Evolutionary conservation across 1,140 invertebrate species (phyloP).

Genomic region (Brachionus calyciflorus): DNA sequence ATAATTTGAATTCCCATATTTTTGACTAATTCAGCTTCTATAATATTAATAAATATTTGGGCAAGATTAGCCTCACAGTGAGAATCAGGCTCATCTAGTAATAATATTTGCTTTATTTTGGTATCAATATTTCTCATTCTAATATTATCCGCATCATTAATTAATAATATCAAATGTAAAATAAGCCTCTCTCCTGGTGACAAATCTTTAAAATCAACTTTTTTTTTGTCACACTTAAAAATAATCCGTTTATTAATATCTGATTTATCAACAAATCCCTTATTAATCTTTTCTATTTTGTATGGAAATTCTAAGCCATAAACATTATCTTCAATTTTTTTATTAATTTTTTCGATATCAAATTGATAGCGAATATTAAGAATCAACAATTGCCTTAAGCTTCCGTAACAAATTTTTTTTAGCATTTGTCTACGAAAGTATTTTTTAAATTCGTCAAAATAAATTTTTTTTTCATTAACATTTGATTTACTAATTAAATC

Average conservation of each 20-base stretch:
- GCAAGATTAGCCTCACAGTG: constrained; percentile 28
- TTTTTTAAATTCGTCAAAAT: too few species aligned
- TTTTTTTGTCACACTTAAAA: neutral
- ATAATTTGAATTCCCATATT: neutral
- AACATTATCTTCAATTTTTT: too few species aligned
- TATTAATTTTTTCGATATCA: too few species aligned
- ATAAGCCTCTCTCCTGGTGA: constrained; percentile 2
- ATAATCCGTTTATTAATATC: neutral
- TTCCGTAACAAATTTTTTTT: too few species aligned
- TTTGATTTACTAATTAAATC: neutral
- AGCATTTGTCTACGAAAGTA: too few species aligned
- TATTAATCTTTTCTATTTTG: neutral
- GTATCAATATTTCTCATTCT: neutral
- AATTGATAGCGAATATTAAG: too few species aligned
- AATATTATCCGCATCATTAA: constrained; percentile 10
- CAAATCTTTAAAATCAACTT: neutral
- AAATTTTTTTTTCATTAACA: neutral
- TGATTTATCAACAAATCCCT: neutral
- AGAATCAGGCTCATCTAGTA: constrained; percentile 7
- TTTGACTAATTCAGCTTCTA: neutral
- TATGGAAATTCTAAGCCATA: constrained; percentile 14
- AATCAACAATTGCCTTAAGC: too few species aligned
- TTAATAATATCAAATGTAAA: constrained; percentile 19
- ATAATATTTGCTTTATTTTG: neutral
- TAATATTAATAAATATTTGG: neutral